Evolutionary conservation across 2,888 invertebrate species (phyloP).

Genomic region (Ischnura elegans): DNA sequence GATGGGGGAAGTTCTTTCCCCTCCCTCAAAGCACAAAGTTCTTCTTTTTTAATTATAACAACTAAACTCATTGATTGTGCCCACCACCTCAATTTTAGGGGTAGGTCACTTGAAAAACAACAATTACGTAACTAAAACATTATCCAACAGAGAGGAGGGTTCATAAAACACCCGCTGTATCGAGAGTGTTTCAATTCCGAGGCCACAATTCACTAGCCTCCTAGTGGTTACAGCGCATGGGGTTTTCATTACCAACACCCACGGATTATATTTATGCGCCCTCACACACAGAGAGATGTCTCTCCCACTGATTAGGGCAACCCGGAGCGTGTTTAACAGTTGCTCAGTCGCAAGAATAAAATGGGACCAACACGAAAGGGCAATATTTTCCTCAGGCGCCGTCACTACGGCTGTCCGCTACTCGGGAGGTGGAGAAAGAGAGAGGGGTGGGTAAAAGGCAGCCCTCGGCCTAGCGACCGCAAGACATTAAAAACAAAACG

Average conservation of each 20-base stretch:
- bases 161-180: too few relatives aligned
- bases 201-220: not conserved
- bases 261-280: not conserved
- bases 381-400: not conserved
- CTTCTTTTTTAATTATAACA: too few relatives aligned
- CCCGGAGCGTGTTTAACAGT: constrained; percentile 5
- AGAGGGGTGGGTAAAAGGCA: not conserved
- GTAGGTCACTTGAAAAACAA: too few relatives aligned
- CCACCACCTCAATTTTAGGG: too few relatives aligned
- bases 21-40: too few relatives aligned
- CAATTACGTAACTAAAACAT: too few relatives aligned
- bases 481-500: constrained; percentile 25
- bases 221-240: not conserved
- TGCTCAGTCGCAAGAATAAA: not conserved
- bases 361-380: not conserved
- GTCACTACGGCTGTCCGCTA: constrained; percentile 24
- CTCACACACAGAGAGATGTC: not conserved
- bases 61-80: too few relatives aligned
- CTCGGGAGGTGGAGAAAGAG: not conserved
- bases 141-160: too few relatives aligned
- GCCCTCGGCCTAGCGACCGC: constrained; percentile 19
- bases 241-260: constrained; percentile 1
- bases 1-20: too few relatives aligned
- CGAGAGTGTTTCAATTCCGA: not conserved
- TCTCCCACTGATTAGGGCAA: not conserved